These are phyloP conservation scores for Styela clava DNA, from an alignment of 23 tunicate species.

Conservation along the genomic window DNA sequence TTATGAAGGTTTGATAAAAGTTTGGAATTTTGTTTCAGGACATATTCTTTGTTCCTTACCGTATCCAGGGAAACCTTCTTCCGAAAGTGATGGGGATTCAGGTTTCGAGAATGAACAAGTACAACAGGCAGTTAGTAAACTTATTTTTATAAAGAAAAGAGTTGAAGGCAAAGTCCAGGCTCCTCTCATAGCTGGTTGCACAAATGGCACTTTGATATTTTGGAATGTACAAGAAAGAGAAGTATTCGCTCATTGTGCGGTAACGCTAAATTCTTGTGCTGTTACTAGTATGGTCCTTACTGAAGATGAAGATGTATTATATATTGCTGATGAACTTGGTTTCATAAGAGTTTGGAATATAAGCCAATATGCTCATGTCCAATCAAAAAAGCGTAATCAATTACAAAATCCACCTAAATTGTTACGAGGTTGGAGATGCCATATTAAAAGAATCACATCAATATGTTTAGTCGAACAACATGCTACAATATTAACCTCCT, in stretches of 20 bases:
- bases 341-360: constrained; percentile 59
- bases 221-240: constrained; percentile 52
- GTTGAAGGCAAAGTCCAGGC: constrained; percentile 36
- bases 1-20: constrained; percentile 84
- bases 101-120: constrained; percentile 2
- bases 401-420: constrained; percentile 35
- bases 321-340: constrained; percentile 63
- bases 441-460: constrained; percentile 69
- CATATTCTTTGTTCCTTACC: constrained; percentile 49
- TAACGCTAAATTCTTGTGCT: constrained; percentile 21
- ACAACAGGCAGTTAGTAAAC: constrained; percentile 50
- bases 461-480: constrained; percentile 48
- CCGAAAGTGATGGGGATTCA: constrained; percentile 14
- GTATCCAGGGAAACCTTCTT: constrained; percentile 31
- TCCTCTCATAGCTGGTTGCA: constrained; percentile 68
- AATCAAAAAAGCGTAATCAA: constrained; percentile 1
- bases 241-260: constrained; percentile 61
- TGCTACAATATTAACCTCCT: constrained; percentile 62
- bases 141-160: constrained; percentile 49
- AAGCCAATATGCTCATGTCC: constrained; percentile 40
- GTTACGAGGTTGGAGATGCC: constrained; percentile 68
- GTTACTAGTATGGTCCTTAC: constrained; percentile 38
- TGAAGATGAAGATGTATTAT: constrained; percentile 36
- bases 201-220: constrained; percentile 74
- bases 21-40: constrained; percentile 93